Evolutionary conservation across 2,888 invertebrate species (phyloP).

Genomic region (Ichneumoninae sp.): DNA sequence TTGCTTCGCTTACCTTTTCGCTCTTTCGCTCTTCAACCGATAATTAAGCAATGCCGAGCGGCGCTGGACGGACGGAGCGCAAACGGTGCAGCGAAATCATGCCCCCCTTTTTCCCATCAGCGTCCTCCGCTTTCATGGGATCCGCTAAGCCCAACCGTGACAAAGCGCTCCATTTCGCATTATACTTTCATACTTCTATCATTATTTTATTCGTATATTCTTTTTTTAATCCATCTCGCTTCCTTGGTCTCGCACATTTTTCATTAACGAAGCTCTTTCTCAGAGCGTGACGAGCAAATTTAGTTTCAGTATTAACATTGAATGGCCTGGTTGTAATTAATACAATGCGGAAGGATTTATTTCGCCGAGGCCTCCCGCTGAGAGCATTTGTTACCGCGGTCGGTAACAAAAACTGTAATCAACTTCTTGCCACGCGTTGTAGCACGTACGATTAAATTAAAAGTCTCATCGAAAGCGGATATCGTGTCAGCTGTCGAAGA

Average conservation of each 20-base stretch:
- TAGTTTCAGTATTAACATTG: conserved; percentile 3
- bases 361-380: not conserved
- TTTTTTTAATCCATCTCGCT: conserved; percentile 12
- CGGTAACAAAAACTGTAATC: too few species aligned
- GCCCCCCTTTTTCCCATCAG: conserved; percentile 21
- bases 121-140: conserved; percentile 3
- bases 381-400: not conserved
- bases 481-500: too few species aligned
- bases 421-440: too few species aligned
- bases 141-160: not conserved
- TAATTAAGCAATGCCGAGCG: conserved; percentile 42
- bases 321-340: not conserved
- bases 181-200: not conserved
- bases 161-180: not conserved
- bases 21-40: conserved; percentile 43
- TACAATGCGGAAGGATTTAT: not conserved
- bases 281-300: conserved; percentile 1
- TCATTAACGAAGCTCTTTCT: conserved; percentile 61
- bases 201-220: not conserved
- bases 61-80: conserved; percentile 18
- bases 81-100: conserved; percentile 12
- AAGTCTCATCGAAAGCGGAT: too few species aligned
- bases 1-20: conserved; percentile 9
- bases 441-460: too few species aligned
- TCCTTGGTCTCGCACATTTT: conserved; percentile 37